A percentile compares a stretch with the other conserved stretches of the same genome.
These are phyloP conservation scores for Schizotus pectinicornis DNA, from an alignment of 2,888 invertebrate species.

Conservation along the genomic window DNA sequence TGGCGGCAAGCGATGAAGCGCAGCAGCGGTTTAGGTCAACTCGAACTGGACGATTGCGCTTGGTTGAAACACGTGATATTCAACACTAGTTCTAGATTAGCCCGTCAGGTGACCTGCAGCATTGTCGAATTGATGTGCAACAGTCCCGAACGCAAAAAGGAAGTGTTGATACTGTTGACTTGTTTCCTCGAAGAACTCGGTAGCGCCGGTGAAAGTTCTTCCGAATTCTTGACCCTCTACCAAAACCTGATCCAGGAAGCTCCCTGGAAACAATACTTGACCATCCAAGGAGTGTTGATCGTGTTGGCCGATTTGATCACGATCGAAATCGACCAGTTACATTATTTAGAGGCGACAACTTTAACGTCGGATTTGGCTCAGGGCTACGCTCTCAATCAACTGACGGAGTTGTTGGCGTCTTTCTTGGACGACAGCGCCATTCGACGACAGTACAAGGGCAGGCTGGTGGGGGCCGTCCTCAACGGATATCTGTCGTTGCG, in stretches of 20 bases:
- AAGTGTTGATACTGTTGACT: slow-evolving; percentile 85
- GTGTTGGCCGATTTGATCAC: slow-evolving; percentile 86
- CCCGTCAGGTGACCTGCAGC: slow-evolving; percentile 87
- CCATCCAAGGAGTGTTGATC: slow-evolving; percentile 83
- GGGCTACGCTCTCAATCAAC: slow-evolving; percentile 87
- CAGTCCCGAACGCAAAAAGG: slow-evolving; percentile 70
- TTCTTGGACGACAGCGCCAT: slow-evolving; percentile 89
- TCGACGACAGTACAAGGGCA: slow-evolving; percentile 87
- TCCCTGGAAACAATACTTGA: slow-evolving; percentile 94
- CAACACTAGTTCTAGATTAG: slow-evolving; percentile 87
- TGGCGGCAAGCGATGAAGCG: slow-evolving; percentile 63
- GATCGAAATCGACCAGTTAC: slow-evolving; percentile 86
- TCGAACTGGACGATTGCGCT: slow-evolving; percentile 71
- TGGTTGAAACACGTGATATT: slow-evolving; percentile 94
- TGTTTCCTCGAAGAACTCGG: slow-evolving; percentile 87
- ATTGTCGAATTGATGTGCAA: slow-evolving; percentile 85
- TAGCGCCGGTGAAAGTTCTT: slow-evolving; percentile 87
- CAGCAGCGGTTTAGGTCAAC: slow-evolving; percentile 58
- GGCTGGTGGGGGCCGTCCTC: slow-evolving; percentile 86
- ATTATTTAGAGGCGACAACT: slow-evolving; percentile 89
- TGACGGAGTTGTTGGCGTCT: slow-evolving; percentile 83
- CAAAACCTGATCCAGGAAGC: slow-evolving; percentile 83
- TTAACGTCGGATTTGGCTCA: slow-evolving; percentile 93
- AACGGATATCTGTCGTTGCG: slow-evolving; percentile 93
- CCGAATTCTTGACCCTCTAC: slow-evolving; percentile 88